A percentile compares a stretch with the other conserved stretches of the same genome.
Evolutionary conservation across 2,888 invertebrate species (phyloP).

Genomic region (Ephialtes manifestator): DNA sequence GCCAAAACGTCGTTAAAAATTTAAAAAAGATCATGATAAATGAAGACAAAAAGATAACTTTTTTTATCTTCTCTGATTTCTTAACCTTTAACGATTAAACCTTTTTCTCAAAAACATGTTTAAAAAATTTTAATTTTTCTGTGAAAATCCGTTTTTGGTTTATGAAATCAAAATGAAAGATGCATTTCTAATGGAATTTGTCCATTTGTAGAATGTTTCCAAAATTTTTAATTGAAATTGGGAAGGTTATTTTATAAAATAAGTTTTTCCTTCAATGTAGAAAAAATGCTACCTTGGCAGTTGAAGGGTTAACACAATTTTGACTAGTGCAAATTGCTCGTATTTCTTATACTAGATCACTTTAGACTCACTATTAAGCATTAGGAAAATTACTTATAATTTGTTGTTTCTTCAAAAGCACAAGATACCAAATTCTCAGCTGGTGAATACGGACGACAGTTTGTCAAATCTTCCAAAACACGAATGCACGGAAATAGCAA

Average conservation of each 20-base stretch:
- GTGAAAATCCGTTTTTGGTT: too few relatives aligned
- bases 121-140: too few relatives aligned
- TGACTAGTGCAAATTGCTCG: neutral
- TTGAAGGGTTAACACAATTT: neutral
- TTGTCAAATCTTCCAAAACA: slow-evolving; percentile 60
- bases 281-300: too few relatives aligned
- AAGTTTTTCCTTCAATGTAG: too few relatives aligned
- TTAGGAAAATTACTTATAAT: neutral
- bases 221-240: too few relatives aligned
- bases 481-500: slow-evolving; percentile 55
- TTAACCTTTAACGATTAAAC: too few relatives aligned
- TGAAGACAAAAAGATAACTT: neutral
- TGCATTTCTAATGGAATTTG: too few relatives aligned
- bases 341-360: neutral
- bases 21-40: neutral
- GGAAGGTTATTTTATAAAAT: too few relatives aligned
- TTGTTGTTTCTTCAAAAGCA: slow-evolving; percentile 45
- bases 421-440: slow-evolving; percentile 26
- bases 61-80: too few relatives aligned
- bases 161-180: too few relatives aligned
- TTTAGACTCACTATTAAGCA: neutral
- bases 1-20: neutral
- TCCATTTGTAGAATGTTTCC: too few relatives aligned
- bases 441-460: slow-evolving; percentile 34
- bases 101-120: too few relatives aligned